Percentiles rank a stretch among this genome's conserved stretches.
Evolutionary conservation across 2,888 invertebrate genomes (phyloP).

Genomic region (Tiphia femorata): DNA sequence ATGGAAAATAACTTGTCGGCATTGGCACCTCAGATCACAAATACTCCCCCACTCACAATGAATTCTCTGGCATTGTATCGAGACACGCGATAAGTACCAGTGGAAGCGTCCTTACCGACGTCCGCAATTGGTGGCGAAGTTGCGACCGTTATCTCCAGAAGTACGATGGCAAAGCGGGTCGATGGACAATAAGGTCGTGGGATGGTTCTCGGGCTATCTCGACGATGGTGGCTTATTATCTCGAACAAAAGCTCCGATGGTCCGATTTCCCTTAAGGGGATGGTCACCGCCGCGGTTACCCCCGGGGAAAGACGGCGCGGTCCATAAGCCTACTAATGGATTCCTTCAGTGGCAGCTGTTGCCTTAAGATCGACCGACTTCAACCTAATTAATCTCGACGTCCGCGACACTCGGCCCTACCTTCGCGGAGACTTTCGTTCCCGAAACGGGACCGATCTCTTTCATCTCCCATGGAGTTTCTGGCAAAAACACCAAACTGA

Average conservation of each 20-base stretch:
- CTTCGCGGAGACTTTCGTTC: no score
- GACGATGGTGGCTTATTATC: slow-evolving; percentile 67
- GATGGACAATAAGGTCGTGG: slow-evolving; percentile 55
- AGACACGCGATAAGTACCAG: no score
- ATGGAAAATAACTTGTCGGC: no score
- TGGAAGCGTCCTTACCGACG: no score
- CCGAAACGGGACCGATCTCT: no score
- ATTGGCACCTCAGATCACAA: no score
- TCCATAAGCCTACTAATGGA: slow-evolving; percentile 62
- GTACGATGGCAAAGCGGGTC: slow-evolving; percentile 47
- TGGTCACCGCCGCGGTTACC: slow-evolving; percentile 33
- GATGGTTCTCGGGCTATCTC: slow-evolving; percentile 52
- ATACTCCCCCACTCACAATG: no score
- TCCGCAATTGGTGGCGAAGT: slow-evolving; percentile 22
- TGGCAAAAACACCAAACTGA: neutral
- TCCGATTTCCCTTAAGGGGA: slow-evolving; percentile 40
- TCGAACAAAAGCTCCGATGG: slow-evolving; percentile 60
- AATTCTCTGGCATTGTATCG: no score
- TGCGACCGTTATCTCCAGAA: slow-evolving; percentile 50
- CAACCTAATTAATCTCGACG: slow-evolving; percentile 54
- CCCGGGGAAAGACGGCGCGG: slow-evolving; percentile 46
- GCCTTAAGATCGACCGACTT: slow-evolving; percentile 64
- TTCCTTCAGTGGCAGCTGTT: slow-evolving; percentile 66
- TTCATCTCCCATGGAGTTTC: no score
- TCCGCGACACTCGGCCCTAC: slow-evolving; percentile 37